Base-by-base conservation (phyloP, 1,140 invertebrate genomes). In the Aradophagus sp. region DNA sequence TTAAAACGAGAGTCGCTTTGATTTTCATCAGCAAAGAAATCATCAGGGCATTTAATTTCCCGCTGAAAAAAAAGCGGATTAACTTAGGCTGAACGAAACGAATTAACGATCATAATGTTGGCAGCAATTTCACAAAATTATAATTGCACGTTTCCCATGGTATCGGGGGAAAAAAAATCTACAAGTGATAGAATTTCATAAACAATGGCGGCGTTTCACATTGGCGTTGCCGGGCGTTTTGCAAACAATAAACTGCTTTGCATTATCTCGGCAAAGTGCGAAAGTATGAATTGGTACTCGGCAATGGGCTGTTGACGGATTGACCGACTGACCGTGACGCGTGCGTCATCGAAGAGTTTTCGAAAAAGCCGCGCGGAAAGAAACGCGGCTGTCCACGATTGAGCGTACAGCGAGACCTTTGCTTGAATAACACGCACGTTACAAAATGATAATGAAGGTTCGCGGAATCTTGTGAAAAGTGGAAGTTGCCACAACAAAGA, bases 161-260 rank as follows among this genome's bases (percentile, higher is more conserved):
- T 42, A 42, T 42, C 39, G 20, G 20, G 6, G 13, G n/a, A n/a
- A n/a, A n/a, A 31, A 66, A 36, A 47, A 55, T 70, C 58, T 58
- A 45, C 52, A 63, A 45, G 45, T 52, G 52, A 39, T 59, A 39
- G 47, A 52, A 58, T 53, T 63, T 47, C 47, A 39, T 34, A 41
- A 63, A 63, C 59, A 70, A 70, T 62, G 13, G 34, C 12, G 10
- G 29, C 11, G 19, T 70, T 62, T 62, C 55, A 45, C 66, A 70
- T 59, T 35, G 11, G n/a, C 19, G 39, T 42, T 41, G 53, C 20
- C 2, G 15, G 20, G 42, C 62, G 15, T 52, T 70, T 62, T 70
- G 58, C 66, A 70, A 62, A 70, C 58, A 70, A 70, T 70, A 63
- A 48, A 32, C 66, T 58, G 44, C 26, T 62, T 63, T 62, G 56